These are phyloP conservation scores for Chiridota heheva DNA, from an alignment of 35 echinoderm and acorn worm species.

Conservation along the genomic window DNA sequence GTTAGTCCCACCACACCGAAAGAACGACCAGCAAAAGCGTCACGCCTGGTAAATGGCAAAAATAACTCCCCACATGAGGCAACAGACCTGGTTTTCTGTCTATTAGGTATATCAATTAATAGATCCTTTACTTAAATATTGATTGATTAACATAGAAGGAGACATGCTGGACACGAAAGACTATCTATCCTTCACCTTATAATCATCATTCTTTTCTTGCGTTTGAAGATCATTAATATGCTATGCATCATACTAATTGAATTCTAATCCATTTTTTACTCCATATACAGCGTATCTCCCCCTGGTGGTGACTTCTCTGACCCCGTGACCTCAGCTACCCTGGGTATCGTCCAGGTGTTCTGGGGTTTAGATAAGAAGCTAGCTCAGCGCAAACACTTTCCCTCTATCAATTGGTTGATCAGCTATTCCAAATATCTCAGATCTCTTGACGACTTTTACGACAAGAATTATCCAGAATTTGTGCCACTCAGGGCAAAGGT, in stretches of 20 bases:
- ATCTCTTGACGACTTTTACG: constrained; percentile 93
- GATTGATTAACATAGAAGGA: no score
- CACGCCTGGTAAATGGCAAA: no score
- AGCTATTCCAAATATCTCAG: constrained; percentile 99
- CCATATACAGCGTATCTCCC: constrained; percentile 77
- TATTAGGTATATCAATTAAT: no score
- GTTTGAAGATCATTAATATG: no score
- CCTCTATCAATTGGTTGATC: constrained; percentile 99
- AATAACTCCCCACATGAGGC: no score
- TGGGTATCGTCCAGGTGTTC: constrained; percentile 99
- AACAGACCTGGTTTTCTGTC: no score
- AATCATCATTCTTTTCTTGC: background rate
- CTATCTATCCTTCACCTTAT: background rate
- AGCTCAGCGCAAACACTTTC: constrained; percentile 96
- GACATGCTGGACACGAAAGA: no score
- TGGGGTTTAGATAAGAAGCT: constrained; percentile 99
- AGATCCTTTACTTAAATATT: no score
- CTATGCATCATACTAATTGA: no score
- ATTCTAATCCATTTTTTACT: no score
- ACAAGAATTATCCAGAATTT: constrained; percentile 97
- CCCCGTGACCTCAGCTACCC: constrained; percentile 93
- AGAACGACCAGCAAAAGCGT: no score
- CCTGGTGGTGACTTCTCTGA: constrained; percentile 99
- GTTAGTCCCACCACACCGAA: no score
- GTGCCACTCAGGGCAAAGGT: constrained; percentile 97